A percentile compares a stretch with the other conserved stretches of the same genome.
These are phyloP conservation scores for Diphyllodes magnificus DNA, from an alignment of 2,113 vertebrate genomes.

Conservation along the genomic window DNA sequence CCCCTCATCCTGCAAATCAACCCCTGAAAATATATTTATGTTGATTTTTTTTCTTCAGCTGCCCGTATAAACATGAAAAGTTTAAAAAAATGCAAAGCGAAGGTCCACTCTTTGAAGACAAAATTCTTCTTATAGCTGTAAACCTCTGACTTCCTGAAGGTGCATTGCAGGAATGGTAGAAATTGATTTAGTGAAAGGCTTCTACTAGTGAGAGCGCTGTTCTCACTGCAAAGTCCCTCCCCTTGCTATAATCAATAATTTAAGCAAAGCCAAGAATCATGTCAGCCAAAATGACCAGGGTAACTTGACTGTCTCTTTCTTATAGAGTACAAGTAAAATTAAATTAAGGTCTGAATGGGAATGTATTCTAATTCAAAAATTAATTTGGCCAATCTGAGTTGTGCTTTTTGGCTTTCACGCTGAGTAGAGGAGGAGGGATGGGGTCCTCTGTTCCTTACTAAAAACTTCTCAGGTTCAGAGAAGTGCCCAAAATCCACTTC, in stretches of 20 bases:
- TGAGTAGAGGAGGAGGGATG: background rate
- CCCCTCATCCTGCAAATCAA: background rate
- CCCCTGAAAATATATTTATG: background rate
- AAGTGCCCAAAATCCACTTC: background rate
- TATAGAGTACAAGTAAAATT: slow-evolving; percentile 34
- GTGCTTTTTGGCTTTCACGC: background rate
- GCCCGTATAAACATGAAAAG: background rate
- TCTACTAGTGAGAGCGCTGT: slow-evolving; percentile 68
- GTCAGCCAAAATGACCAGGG: slow-evolving; percentile 59
- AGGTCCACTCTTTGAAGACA: slow-evolving; percentile 39
- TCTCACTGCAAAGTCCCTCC: slow-evolving; percentile 65
- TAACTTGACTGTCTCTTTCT: slow-evolving; percentile 27
- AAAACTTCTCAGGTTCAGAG: background rate
- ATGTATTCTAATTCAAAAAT: slow-evolving; percentile 29
- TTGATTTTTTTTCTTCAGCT: background rate
- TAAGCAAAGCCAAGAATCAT: slow-evolving; percentile 67
- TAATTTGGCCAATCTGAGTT: background rate
- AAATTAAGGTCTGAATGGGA: slow-evolving; percentile 15
- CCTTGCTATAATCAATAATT: slow-evolving; percentile 70
- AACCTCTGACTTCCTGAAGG: slow-evolving; percentile 34
- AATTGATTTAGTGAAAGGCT: slow-evolving; percentile 74
- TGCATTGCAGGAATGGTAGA: slow-evolving; percentile 45
- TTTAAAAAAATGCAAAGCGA: background rate
- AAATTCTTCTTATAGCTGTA: slow-evolving; percentile 30
- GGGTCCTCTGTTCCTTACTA: background rate